Evolutionary conservation across 2,797 vertebrate species (phyloP).

Genomic region (Ctenochaetus hawaiiensis): DNA sequence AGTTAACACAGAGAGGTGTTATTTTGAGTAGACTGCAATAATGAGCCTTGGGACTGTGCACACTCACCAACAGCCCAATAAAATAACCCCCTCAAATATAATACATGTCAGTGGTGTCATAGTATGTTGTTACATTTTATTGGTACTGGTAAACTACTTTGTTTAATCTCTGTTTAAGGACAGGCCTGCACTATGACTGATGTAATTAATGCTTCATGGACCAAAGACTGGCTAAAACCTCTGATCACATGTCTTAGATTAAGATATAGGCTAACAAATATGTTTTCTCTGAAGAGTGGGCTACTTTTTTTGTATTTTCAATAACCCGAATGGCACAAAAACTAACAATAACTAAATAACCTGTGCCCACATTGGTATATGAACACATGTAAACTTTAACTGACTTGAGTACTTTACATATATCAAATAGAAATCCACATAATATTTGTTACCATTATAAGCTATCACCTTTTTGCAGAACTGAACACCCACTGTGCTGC

Average conservation of each 20-base stretch:
- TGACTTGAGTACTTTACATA: background rate
- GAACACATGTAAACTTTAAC: too few species aligned
- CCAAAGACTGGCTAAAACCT: conserved; percentile 36
- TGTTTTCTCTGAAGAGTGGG: conserved; percentile 19
- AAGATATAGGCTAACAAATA: conserved; percentile 6
- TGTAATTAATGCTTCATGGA: conserved; percentile 37
- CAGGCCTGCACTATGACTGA: conserved; percentile 19
- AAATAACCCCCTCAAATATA: conserved; percentile 24
- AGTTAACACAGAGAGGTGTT: conserved; percentile 5
- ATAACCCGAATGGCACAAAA: conserved; percentile 4
- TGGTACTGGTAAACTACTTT: conserved; percentile 13
- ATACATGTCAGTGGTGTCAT: conserved; percentile 12
- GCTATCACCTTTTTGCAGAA: background rate
- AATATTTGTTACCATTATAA: background rate
- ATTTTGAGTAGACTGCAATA: conserved; percentile 18
- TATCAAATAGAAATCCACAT: background rate
- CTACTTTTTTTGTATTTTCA: conserved; percentile 22
- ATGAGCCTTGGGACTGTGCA: conserved; percentile 11
- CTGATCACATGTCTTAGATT: conserved; percentile 34
- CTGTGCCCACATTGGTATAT: too few species aligned
- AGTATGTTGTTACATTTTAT: conserved; percentile 3
- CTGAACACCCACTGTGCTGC: background rate
- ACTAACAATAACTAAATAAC: background rate
- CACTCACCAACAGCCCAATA: background rate
- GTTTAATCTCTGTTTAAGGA: conserved; percentile 19